These are phyloP conservation scores for Morpho helenor DNA, from an alignment of 2,888 invertebrate species.

Conservation along the genomic window DNA sequence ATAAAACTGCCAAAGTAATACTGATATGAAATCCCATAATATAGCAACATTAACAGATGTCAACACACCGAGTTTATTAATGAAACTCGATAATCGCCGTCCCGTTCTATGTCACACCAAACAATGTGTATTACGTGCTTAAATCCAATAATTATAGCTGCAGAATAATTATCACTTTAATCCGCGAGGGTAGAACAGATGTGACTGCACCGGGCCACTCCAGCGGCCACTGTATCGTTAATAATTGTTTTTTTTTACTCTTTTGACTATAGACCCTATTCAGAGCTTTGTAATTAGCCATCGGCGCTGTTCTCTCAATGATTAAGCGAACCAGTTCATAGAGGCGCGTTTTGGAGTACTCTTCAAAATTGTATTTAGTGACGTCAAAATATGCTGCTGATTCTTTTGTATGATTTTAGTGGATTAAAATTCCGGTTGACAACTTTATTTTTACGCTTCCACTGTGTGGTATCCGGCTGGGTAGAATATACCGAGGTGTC, in stretches of 20 bases:
- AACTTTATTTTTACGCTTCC: too few relatives aligned
- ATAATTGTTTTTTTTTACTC: conserved; percentile 67
- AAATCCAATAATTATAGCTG: conserved; percentile 75
- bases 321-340: conserved; percentile 46
- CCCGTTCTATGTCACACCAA: conserved; percentile 24
- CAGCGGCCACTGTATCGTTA: conserved; percentile 72
- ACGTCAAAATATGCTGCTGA: conserved; percentile 12
- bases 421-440: neutral
- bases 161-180: conserved; percentile 75
- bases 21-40: too few relatives aligned
- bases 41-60: conserved; percentile 11
- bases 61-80: conserved; percentile 11
- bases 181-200: conserved; percentile 72
- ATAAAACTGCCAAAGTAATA: too few relatives aligned
- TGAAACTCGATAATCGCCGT: conserved; percentile 10
- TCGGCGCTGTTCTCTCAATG: conserved; percentile 62
- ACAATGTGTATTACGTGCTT: conserved; percentile 43
- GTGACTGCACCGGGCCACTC: conserved; percentile 75
- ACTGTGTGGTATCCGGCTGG: too few relatives aligned
- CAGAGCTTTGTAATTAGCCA: conserved; percentile 74
- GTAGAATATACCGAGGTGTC: too few relatives aligned
- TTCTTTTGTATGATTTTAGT: conserved; percentile 5
- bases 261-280: conserved; percentile 67
- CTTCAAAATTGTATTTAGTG: conserved; percentile 30
- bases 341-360: conserved; percentile 39